Evolutionary conservation across 2,113 vertebrate species (phyloP), one percentile per base, ranked within the genome.

Genomic region (Brachyistius frenatus): DNA sequence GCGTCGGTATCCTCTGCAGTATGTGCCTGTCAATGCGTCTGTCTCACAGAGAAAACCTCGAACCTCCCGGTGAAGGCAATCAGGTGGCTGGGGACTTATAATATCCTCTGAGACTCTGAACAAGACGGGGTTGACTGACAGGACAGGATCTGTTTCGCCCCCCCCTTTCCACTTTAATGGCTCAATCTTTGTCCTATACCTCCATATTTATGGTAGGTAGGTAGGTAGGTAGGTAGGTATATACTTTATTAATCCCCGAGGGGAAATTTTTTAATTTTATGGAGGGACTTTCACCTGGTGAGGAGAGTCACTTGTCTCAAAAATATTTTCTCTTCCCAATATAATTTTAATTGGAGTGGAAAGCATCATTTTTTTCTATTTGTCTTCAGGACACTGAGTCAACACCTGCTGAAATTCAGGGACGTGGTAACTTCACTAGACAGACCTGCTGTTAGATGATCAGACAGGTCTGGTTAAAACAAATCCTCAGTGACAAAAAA

Each of bases 61-160:
- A 86, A 64, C 69, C 81, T 80, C 75, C 73, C n/a, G 35, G 83
- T 89, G 80, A 85, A 85, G 81, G 85, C 85, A 86, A 85, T 88
- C 88, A 85, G 83, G 73, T 84, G 84, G 70, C 66, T 84, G 60
- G 69, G 90, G 80, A 86, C 80, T 81, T 76, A 90, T 83, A 89
- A 84, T 86, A 86, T 91, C 89, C 89, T 87, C 74, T 63, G 80
- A 88, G 86, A 81, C 53, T 57, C 50, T 73, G 75, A 77, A 73
- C 72, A 86, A 44, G 68, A 46, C 69, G 76, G 31, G 76, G 60
- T 39, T 90, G 83, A 91, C 74, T 86, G 89, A 80, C 81, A 80
- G 75, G 73, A 62, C 37, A 44, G 55, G 72, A 83, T 75, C 31
- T 35, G 41, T 76, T 58, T 73, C 23, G 62, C 56, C 2, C 36